Evolutionary conservation across 2,888 invertebrate species (phyloP), one percentile per base, ranked within the genome.

Genomic region (Acleris holmiana): DNA sequence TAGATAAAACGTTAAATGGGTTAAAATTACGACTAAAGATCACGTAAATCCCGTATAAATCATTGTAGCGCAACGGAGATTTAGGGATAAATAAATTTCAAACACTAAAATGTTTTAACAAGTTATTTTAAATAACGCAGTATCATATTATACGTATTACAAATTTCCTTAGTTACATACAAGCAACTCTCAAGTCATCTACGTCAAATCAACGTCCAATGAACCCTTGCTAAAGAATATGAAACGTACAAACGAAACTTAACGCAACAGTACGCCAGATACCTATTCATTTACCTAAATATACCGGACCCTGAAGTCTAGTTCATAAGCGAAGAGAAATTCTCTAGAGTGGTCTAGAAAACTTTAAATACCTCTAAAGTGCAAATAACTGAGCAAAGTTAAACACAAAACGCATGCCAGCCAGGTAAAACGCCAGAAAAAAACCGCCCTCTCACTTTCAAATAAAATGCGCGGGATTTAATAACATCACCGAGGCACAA

Each of bases 291-390:
- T 69, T 46, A 58, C 49, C 63, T 61, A 57, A 63, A 63, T 21
- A 63, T 21, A 58, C 50, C 57, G 63, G 51, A 47, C 63, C 57
- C 63, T 1, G 25, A 51, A 57, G 51, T 68, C 67, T 67, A 71
- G 69, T 71, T 67, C 56, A 54, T 63, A 69, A 69, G 61, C 57
- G 46, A 61, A 54, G 54, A 61, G 67, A 57, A 50, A 50, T 61
- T 29, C 70, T 55, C 60, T 2, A 13, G 66, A 47, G 69, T 66
- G 61, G 66, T 61, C 64, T 69, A 67, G 57, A 53, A 58, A 73
- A 71, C 68, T 73, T 71, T 68, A 69, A 73, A 72, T 63, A 68
- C 63, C 48, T 69, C 58, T 71, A 48, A 55, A 58, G 67, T 65
- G 68, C 64, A 69, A 72, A 74, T 71, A 71, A 71, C 67, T 54